These are phyloP conservation scores for Verasper variegatus DNA, from an alignment of 2,113 vertebrate genomes.

Conservation along the genomic window DNA sequence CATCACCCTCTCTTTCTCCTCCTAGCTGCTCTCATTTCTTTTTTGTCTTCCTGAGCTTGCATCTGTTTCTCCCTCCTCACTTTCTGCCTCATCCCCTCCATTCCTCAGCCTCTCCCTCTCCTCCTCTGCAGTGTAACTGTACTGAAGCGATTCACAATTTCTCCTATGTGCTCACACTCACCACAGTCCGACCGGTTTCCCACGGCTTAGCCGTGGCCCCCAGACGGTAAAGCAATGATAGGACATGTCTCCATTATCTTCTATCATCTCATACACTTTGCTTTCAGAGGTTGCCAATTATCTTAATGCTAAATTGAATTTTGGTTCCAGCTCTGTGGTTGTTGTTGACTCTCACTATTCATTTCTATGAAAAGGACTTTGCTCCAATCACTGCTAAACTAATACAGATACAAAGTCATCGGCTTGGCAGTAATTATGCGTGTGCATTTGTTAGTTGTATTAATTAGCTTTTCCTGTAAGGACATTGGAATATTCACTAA, in stretches of 20 bases:
- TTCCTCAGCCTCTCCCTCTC: slow-evolving; percentile 13
- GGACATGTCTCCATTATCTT: slow-evolving; percentile 60
- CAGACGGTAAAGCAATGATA: slow-evolving; percentile 32
- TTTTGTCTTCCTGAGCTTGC: slow-evolving; percentile 46
- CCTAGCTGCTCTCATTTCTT: slow-evolving; percentile 36
- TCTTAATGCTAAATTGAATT: slow-evolving; percentile 78
- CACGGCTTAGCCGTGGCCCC: slow-evolving; percentile 10
- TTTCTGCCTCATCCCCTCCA: slow-evolving; percentile 41
- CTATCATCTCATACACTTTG: slow-evolving; percentile 59
- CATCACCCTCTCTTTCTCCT: slow-evolving; percentile 15
- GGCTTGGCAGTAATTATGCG: slow-evolving; percentile 64
- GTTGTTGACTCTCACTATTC: slow-evolving; percentile 72
- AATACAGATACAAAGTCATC: slow-evolving; percentile 65
- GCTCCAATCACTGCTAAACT: slow-evolving; percentile 67
- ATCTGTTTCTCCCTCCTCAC: slow-evolving; percentile 10
- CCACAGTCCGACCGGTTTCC: slow-evolving; percentile 24
- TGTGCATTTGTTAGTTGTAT: slow-evolving; percentile 52
- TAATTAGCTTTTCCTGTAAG: slow-evolving; percentile 36
- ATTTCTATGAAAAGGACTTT: slow-evolving; percentile 70
- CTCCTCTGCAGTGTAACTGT: slow-evolving; percentile 15
- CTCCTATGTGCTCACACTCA: slow-evolving; percentile 25
- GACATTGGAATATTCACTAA: slow-evolving; percentile 36
- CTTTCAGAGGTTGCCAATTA: slow-evolving; percentile 73
- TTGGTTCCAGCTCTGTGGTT: slow-evolving; percentile 72
- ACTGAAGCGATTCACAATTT: slow-evolving; percentile 34